Evolutionary conservation across 1,140 invertebrate genomes (phyloP).

Genomic region (Trichonephila clavipes): DNA sequence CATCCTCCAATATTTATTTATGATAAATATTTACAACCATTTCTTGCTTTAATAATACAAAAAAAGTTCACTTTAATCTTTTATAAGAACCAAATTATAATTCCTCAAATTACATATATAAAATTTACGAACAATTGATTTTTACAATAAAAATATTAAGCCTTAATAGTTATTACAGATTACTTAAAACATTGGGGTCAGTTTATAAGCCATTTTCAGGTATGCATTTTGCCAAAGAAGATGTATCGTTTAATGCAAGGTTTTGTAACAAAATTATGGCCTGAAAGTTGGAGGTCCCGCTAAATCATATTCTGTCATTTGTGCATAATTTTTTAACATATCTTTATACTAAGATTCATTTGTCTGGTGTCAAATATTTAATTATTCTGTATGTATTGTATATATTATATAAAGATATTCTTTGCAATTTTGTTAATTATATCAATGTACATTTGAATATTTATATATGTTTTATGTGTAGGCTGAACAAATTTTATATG

Average conservation of each 20-base stretch:
- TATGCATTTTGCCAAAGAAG: constrained; percentile 73
- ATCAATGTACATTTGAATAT: constrained; percentile 58
- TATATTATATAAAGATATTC: constrained; percentile 58
- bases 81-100: too few relatives aligned
- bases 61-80: too few relatives aligned
- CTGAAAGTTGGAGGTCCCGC: constrained; percentile 67
- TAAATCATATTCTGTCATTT: constrained; percentile 50
- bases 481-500: constrained; percentile 73
- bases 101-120: too few relatives aligned
- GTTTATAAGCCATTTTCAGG: constrained; percentile 53
- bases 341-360: constrained; percentile 61
- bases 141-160: neutral
- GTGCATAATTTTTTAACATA: constrained; percentile 73
- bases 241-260: constrained; percentile 69
- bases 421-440: constrained; percentile 64
- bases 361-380: constrained; percentile 71
- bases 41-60: too few relatives aligned
- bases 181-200: constrained; percentile 72
- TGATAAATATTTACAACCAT: too few relatives aligned
- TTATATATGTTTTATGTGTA: constrained; percentile 66
- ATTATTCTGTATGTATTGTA: constrained; percentile 56
- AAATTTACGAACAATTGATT: too few relatives aligned
- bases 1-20: too few relatives aligned
- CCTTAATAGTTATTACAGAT: constrained; percentile 72
- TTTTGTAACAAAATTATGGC: constrained; percentile 70